These are phyloP conservation scores for Polylopha cassiicola DNA, from an alignment of 2,888 invertebrate species.

Conservation along the genomic window DNA sequence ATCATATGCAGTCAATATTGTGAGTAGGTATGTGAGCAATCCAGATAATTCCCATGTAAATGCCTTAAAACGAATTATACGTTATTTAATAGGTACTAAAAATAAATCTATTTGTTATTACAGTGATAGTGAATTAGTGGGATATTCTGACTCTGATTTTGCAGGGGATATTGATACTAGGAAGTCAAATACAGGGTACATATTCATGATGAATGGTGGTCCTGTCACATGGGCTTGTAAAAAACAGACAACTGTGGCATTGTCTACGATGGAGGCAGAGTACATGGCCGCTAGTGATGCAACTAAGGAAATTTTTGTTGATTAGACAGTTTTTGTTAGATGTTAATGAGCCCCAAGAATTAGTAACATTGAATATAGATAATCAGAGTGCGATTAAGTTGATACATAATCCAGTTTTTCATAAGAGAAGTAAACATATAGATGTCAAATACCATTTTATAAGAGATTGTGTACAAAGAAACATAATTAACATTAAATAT, in stretches of 20 bases:
- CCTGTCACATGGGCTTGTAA: constrained; percentile 7
- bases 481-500: neutral
- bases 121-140: neutral
- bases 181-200: constrained; percentile 3
- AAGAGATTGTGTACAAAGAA: neutral
- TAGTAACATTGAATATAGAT: neutral
- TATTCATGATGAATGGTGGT: constrained; percentile 6
- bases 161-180: constrained; percentile 17
- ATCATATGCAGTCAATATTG: neutral
- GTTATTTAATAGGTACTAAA: neutral
- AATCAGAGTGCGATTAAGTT: constrained; percentile 2
- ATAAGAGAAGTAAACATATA: neutral
- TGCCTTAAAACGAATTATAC: neutral
- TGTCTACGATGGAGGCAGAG: constrained; percentile 7
- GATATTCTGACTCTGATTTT: constrained; percentile 20
- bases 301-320: constrained; percentile 1
- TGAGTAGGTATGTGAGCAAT: neutral
- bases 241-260: constrained; percentile 3
- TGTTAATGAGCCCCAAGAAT: neutral
- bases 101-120: neutral
- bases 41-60: neutral
- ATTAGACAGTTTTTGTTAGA: neutral
- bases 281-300: constrained; percentile 6
- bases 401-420: neutral
- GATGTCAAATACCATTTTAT: constrained; percentile 2